Conservation (phyloP, 2,797 vertebrate species). For the Podargus strigoides region DNA sequence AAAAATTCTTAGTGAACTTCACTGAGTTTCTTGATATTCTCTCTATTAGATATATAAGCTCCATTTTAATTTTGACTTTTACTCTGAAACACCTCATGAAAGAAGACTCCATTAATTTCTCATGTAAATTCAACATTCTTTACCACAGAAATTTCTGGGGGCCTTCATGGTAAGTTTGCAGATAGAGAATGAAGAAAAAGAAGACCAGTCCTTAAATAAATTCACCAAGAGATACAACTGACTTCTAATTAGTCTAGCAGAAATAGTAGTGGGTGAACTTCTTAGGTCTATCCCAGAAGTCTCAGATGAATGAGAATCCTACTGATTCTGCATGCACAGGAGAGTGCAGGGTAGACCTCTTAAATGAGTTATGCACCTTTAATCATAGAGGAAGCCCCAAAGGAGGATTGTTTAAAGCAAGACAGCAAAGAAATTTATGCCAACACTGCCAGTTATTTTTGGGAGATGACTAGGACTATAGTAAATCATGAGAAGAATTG, state of each 20-base stretch:
- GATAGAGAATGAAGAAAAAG: neutral
- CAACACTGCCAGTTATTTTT: neutral
- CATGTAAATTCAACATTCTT: neutral
- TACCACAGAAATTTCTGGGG: neutral
- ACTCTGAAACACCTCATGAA: neutral
- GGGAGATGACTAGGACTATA: neutral
- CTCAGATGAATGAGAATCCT: neutral
- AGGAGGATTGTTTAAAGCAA: neutral
- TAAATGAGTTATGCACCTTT: neutral
- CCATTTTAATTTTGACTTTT: neutral
- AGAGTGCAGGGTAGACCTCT: neutral
- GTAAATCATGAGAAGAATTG: conserved; percentile 8
- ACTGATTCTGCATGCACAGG: neutral
- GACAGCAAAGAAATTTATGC: neutral
- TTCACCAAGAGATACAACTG: neutral
- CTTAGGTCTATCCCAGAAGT: neutral
- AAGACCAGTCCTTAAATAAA: neutral
- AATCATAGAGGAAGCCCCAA: neutral
- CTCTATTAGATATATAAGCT: neutral
- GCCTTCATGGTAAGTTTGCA: neutral
- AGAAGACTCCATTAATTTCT: neutral
- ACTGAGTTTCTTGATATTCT: neutral
- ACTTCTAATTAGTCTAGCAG: neutral
- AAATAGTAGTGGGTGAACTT: neutral
- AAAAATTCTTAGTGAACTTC: neutral